These are phyloP conservation scores for Drosophila neocordata DNA, from an alignment of 1,140 invertebrate species.

Conservation along the genomic window DNA sequence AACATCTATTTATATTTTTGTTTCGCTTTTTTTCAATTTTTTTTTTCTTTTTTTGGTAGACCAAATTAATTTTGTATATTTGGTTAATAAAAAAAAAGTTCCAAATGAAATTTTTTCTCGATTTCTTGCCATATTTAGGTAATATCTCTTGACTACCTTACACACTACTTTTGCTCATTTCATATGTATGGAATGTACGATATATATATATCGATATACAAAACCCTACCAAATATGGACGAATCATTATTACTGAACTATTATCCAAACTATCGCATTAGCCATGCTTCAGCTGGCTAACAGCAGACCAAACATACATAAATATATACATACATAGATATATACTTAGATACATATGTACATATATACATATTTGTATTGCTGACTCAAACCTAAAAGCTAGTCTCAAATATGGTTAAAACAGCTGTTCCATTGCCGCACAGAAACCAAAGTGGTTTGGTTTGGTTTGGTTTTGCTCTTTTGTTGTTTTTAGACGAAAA, in stretches of 20 bases:
- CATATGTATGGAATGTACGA: no score
- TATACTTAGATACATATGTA: not conserved
- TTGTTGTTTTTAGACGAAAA: conserved; percentile 21
- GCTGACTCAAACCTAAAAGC: conserved; percentile 10
- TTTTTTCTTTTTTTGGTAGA: not conserved
- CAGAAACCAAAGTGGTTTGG: conserved; percentile 24
- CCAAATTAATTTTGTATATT: not conserved
- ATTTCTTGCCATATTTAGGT: conserved; percentile 8
- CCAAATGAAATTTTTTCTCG: not conserved
- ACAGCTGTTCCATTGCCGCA: conserved; percentile 39
- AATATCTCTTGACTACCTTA: conserved; percentile 1
- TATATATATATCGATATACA: conserved; percentile 5
- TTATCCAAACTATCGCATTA: conserved; percentile 15
- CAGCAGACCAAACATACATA: conserved; percentile 2
- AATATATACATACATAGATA: not conserved
- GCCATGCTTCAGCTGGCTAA: conserved; percentile 27
- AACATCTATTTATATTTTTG: no score
- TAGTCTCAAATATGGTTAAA: conserved; percentile 37
- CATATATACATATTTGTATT: not conserved
- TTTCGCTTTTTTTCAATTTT: not conserved
- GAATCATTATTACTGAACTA: conserved; percentile 21
- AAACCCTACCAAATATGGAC: conserved; percentile 48
- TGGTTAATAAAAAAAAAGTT: not conserved
- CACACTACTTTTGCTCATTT: no score
- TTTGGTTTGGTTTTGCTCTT: conserved; percentile 8